Evolutionary conservation across 2,113 vertebrate genomes (phyloP), one percentile per base, ranked within the genome.

Genomic region (Acrocephalus arundinaceus): DNA sequence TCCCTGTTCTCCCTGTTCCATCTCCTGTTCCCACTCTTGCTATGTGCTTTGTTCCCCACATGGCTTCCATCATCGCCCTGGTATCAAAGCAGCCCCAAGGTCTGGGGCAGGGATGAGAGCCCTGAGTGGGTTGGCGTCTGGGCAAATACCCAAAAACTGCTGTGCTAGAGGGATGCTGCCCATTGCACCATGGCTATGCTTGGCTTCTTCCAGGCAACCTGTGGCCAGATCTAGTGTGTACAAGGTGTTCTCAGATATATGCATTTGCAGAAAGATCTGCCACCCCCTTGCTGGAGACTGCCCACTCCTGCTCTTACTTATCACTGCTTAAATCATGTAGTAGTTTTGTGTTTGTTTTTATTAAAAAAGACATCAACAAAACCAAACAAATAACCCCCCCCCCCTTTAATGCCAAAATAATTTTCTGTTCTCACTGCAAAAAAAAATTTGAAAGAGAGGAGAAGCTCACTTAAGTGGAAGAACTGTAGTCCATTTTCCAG

Each of bases 131-230:
- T 12, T 72, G 52, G 24, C 3, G 3, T 39, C 2, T 1, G 48
- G 24, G 48, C 58, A 28, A 39, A 43, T 21, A 25, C 14, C 30
- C 37, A 35, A 39, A 52, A 30, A 6, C 17, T 3, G 0, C 65
- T 3, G 0, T 6, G 7, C 54, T 39, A 4, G 31, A 58, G 39
- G 20, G 39, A 13, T 41, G 54, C 43, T 73, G 24, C 30, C 80
- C 39, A 2, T 16, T 22, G 45, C 58, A 30, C n/a, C 2, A 1
- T 0, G 0, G 15, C 7, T 7, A 0, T 46, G 65, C 35, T 15
- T 19, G 46, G 30, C 70, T 94, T 46, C 28, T 76, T 72, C 63
- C 54, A 46, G 61, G 28, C 1, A 0, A 7, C 31, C 7, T 4
- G 4, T 6, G 30, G 21, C 37, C 82, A 72, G 37, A 41, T 15